Conservation (phyloP, 2,888 invertebrate genomes). For the Ectemnius continuus region DNA sequence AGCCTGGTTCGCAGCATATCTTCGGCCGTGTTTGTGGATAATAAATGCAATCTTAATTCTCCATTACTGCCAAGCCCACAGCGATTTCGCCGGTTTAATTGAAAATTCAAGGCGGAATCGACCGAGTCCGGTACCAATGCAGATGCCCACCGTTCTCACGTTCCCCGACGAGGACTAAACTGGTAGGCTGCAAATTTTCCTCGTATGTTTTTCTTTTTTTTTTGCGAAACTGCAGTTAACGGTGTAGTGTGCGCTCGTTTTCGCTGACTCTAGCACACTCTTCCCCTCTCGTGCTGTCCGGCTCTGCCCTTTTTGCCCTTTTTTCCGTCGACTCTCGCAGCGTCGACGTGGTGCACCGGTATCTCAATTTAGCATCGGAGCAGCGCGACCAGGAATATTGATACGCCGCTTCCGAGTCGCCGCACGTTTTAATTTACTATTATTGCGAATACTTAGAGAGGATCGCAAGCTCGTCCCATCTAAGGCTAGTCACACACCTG, state of each 20-base stretch:
- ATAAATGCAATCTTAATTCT: conserved; percentile 66
- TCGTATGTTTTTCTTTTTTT: no score
- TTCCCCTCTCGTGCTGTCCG: no score
- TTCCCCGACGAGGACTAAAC: no score
- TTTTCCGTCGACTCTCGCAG: no score
- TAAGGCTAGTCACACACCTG: no score
- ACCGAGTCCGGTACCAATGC: not conserved
- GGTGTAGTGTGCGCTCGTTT: no score
- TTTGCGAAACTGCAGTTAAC: no score
- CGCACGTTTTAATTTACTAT: conserved; percentile 51
- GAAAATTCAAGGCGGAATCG: conserved; percentile 17
- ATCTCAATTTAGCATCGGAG: conserved; percentile 32
- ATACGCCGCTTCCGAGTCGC: conserved; percentile 34
- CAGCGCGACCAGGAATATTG: conserved; percentile 33
- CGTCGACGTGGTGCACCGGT: conserved; percentile 12
- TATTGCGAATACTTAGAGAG: conserved; percentile 41
- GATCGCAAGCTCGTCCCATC: conserved; percentile 11
- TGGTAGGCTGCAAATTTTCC: no score
- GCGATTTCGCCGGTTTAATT: conserved; percentile 43
- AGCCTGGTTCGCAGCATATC: conserved; percentile 5
- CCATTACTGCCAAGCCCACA: conserved; percentile 12
- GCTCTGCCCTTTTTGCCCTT: no score
- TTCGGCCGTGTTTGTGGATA: conserved; percentile 35
- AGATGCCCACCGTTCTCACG: no score
- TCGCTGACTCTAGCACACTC: no score